Evolutionary conservation across 2,888 invertebrate species (phyloP).

Genomic region (Cyrtodaria siliqua): DNA sequence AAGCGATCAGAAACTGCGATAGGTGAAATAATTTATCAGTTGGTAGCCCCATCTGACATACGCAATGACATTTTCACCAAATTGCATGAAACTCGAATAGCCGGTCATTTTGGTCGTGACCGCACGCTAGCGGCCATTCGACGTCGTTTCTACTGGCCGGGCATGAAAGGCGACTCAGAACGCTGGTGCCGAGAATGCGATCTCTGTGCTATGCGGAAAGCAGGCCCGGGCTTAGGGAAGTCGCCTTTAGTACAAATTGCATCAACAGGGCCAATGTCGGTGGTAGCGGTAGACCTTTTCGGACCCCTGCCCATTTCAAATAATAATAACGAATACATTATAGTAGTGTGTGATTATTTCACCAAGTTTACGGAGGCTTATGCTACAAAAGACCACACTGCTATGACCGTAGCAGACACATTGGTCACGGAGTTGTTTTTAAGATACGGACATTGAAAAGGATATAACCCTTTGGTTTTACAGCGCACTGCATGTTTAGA

Average conservation of each 20-base stretch:
- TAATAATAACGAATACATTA: constrained; percentile 16
- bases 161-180: constrained; percentile 30
- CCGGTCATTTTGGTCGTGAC: constrained; percentile 57
- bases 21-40: background rate
- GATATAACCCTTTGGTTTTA: too few relatives aligned
- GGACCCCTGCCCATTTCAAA: constrained; percentile 12
- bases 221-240: constrained; percentile 55
- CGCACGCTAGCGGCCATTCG: constrained; percentile 37
- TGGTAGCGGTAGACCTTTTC: constrained; percentile 50
- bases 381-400: constrained; percentile 18
- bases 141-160: constrained; percentile 54
- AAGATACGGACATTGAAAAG: too few relatives aligned
- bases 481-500: too few relatives aligned
- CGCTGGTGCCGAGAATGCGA: constrained; percentile 52
- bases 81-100: constrained; percentile 38
- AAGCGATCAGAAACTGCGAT: background rate
- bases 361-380: constrained; percentile 13
- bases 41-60: constrained; percentile 39
- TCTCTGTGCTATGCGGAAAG: constrained; percentile 53
- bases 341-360: constrained; percentile 19
- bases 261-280: constrained; percentile 29
- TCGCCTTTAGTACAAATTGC: constrained; percentile 42
- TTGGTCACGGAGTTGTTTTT: constrained; percentile 26
- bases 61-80: constrained; percentile 35
- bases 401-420: constrained; percentile 19